Conservation (phyloP, 2,797 vertebrate species). For the Coregonus ussuriensis region DNA sequence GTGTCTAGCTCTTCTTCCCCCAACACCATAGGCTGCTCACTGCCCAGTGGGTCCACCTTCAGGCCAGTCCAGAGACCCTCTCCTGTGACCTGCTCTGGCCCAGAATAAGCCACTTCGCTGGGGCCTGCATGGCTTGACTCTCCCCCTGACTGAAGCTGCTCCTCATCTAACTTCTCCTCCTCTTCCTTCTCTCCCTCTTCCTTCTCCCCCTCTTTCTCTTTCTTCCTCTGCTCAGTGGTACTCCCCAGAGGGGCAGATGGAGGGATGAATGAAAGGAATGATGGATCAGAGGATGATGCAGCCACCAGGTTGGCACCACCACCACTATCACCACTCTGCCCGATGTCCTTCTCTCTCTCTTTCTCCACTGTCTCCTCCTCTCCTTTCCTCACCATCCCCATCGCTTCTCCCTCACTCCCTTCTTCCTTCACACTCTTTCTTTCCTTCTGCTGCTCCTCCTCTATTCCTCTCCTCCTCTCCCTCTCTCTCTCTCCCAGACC, state of each 20-base stretch:
- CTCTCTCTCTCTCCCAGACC: conserved; percentile 64
- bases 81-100: not conserved
- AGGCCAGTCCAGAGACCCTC: not conserved
- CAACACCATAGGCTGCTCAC: not conserved
- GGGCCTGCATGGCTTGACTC: not conserved
- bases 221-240: conserved; percentile 1
- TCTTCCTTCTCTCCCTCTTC: not conserved
- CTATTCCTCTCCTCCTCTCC: conserved; percentile 48
- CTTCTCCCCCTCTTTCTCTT: conserved; percentile 15
- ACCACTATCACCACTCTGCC: conserved; percentile 5
- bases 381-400: too few relatives aligned
- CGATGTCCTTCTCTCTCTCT: not conserved
- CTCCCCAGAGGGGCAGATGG: not conserved
- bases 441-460: conserved; percentile 7
- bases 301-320: not conserved
- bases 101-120: not conserved
- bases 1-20: not conserved
- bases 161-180: not conserved
- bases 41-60: not conserved
- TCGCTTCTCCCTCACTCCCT: conserved; percentile 23
- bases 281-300: not conserved
- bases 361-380: not conserved
- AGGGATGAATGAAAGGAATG: not conserved
- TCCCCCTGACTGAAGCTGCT: not conserved
- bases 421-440: not conserved